phyloP scores from a whole-genome alignment of 1,140 invertebrate genomes.

The Parasteatoda tepidariorum region DNA sequence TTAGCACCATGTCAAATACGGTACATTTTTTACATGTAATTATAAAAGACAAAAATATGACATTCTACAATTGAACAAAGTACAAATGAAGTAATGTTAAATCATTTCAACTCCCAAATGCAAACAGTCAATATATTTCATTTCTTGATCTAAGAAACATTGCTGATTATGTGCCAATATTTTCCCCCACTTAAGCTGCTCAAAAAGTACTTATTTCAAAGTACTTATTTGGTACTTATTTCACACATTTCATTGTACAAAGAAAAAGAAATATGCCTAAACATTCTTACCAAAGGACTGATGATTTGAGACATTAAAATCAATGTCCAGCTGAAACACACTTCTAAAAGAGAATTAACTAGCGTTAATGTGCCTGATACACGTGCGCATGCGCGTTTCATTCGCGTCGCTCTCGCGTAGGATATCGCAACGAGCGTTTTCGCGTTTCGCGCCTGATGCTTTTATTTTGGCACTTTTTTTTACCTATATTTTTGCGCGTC shows the following conservation, averaged over 20 bases:
- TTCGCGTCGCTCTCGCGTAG: conserved; percentile 5
- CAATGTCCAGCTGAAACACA: neutral
- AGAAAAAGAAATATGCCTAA: no score
- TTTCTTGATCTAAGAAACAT: conserved; percentile 7
- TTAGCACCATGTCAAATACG: conserved; percentile 59
- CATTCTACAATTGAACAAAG: conserved; percentile 51
- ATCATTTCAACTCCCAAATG: conserved; percentile 34
- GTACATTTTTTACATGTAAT: conserved; percentile 56
- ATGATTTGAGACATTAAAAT: conserved; percentile 45
- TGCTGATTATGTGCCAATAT: neutral
- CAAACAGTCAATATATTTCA: conserved; percentile 31
- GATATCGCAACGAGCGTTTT: conserved; percentile 4
- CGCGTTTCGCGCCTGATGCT: neutral
- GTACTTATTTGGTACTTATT: no score
- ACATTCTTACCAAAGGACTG: conserved; percentile 28
- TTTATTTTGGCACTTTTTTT: conserved; percentile 9
- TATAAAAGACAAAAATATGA: conserved; percentile 58
- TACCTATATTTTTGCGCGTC: no score
- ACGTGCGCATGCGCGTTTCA: neutral
- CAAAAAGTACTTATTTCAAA: neutral
- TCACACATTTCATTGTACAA: no score
- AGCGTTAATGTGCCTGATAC: neutral
- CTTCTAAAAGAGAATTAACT: neutral
- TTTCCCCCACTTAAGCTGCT: neutral
- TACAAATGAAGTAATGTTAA: conserved; percentile 51